Evolutionary conservation across 2,113 vertebrate genomes (phyloP).

Genomic region (Alouatta palliata): DNA sequence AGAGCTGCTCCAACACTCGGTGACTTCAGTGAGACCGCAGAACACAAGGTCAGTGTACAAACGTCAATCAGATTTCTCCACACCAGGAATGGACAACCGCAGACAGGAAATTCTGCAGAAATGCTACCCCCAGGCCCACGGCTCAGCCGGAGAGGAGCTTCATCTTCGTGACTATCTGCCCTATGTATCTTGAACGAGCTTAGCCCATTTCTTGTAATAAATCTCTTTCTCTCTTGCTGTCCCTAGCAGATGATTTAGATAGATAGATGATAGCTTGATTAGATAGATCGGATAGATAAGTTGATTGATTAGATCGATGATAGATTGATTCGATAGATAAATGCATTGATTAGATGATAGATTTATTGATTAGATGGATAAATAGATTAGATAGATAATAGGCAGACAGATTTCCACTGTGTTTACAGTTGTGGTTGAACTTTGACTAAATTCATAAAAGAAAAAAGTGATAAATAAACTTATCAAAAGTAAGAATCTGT

Average conservation of each 20-base stretch:
- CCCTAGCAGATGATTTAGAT: neutral
- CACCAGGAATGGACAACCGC: neutral
- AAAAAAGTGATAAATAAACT: neutral
- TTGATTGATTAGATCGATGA: no score
- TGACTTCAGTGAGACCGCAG: neutral
- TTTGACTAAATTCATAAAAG: neutral
- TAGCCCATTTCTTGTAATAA: neutral
- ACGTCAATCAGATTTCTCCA: neutral
- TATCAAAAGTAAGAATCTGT: neutral
- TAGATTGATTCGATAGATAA: no score
- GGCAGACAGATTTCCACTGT: neutral
- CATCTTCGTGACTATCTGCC: no score
- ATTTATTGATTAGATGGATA: no score
- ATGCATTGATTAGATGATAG: no score
- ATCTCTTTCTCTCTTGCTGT: no score
- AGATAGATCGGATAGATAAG: no score
- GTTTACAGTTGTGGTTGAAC: neutral
- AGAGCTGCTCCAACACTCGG: neutral
- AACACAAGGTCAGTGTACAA: neutral
- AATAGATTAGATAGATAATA: no score
- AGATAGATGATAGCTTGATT: no score
- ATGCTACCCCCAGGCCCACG: neutral
- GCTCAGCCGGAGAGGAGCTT: neutral
- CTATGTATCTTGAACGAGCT: neutral
- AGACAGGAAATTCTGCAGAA: neutral